Evolutionary conservation across 2,888 invertebrate species (phyloP), one percentile per base, ranked within the genome.

Genomic region (Trachelus stipa): DNA sequence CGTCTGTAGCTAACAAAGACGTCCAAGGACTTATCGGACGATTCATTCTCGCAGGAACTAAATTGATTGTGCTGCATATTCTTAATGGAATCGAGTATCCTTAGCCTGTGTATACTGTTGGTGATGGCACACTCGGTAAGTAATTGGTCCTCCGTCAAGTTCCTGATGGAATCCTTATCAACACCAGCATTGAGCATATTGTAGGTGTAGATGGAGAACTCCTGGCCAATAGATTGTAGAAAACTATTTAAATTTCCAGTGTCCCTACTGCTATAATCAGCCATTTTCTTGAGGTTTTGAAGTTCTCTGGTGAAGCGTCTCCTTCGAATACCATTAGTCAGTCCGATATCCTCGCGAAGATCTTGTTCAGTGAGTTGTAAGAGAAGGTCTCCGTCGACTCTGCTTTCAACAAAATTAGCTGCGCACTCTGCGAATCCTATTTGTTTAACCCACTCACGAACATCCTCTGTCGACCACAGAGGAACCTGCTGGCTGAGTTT

Each of bases 401-500:
- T 94, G 88, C 98, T 98, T 77, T 97, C 96, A 73, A 95, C 94
- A 90, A 99, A 99, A 90, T 96, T 96, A 3, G 92, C 93, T 3
- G 96, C 95, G 86, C 96, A 98, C 88, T 96, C 96, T 30, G 94
- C 94, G 91, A 99, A 99, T 0, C 98, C 98, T 87, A 98, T 98
- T 93, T 99, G 99, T 90, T 97, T 98, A 0, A 99, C 98, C 99
- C 99, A 99, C 92, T 99, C 98, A 85, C 96, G 94, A 0, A 99
- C 99, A 91, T 99, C 99, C 91, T 97, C 97, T 33, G 96, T 96
- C 0, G 98, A 98, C 99, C 99, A 99, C 11, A 99, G 93, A 0
- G 99, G 99, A 69, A 99, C 99, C 92, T 99, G 99, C 90, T 99
- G 99, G 68, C 98, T 98, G 78, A 99, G 92, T 91, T 98, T 99